phyloP scores from a whole-genome alignment of 2,888 invertebrate genomes.

The Halocaridina rubra region DNA sequence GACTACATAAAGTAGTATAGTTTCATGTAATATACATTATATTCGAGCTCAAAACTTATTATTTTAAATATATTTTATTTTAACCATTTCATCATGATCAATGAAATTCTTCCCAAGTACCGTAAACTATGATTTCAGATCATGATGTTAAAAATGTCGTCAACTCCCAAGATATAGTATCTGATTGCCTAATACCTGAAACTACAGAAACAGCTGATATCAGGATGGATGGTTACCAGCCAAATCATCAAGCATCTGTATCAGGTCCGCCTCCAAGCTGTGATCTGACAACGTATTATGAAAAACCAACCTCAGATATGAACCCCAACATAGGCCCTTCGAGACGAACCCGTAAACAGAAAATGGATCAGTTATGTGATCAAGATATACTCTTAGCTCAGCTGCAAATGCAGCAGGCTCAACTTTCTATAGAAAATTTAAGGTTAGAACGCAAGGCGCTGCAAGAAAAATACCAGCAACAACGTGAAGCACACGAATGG shows the following conservation, averaged over 20 bases:
- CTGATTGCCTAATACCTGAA: conserved; percentile 39
- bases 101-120: no score
- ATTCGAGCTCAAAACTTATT: no score
- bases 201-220: conserved; percentile 13
- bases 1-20: no score
- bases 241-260: conserved; percentile 31
- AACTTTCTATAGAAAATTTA: conserved; percentile 52
- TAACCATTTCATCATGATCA: no score
- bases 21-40: no score
- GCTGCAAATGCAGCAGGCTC: conserved; percentile 50
- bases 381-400: conserved; percentile 46
- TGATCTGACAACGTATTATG: conserved; percentile 28
- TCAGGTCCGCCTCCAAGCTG: conserved; percentile 27
- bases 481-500: conserved; percentile 48
- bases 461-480: conserved; percentile 43
- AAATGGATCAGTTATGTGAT: conserved; percentile 52
- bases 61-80: neutral
- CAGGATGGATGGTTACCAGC: conserved; percentile 41
- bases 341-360: conserved; percentile 42
- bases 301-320: conserved; percentile 32
- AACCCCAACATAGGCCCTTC: conserved; percentile 40
- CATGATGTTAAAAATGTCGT: conserved; percentile 40
- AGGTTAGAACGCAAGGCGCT: conserved; percentile 37
- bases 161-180: conserved; percentile 28
- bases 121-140: conserved; percentile 13